phyloP scores from a whole-genome alignment of 2,797 vertebrate genomes.

The Acanthiza pusilla region DNA sequence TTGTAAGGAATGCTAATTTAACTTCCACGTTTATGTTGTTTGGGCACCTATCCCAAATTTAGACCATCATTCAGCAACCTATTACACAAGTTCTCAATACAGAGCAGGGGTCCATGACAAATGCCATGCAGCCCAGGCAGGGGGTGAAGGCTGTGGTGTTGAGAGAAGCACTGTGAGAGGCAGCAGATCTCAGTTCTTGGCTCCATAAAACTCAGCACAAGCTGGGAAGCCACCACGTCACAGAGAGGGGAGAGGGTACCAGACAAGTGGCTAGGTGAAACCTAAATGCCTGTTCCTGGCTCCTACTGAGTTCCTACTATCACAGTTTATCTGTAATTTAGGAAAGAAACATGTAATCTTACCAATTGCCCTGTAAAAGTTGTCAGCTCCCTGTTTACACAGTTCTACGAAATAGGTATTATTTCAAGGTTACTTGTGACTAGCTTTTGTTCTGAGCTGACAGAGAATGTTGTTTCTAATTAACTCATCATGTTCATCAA shows the following conservation, averaged over 20 bases:
- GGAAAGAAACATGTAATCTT: conserved; percentile 38
- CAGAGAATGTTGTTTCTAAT: neutral
- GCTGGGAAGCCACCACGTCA: neutral
- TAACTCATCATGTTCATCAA: neutral
- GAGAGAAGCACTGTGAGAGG: neutral
- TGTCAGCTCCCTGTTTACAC: conserved; percentile 11
- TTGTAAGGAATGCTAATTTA: neutral
- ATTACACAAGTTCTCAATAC: neutral
- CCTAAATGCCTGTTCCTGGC: neutral
- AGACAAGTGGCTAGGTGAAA: neutral
- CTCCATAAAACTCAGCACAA: neutral
- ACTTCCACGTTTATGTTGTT: neutral
- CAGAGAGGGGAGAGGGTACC: neutral
- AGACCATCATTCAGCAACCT: neutral
- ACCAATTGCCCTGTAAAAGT: conserved; percentile 11
- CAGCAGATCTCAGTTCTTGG: neutral
- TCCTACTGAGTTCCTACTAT: conserved; percentile 17
- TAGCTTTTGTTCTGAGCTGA: neutral
- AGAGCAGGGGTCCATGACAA: neutral
- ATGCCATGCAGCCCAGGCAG: neutral
- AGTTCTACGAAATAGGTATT: neutral
- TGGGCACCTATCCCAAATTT: neutral
- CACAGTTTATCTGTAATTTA: conserved; percentile 28
- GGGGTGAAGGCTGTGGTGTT: neutral
- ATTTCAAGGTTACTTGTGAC: conserved; percentile 27